Percentiles rank a stretch among this genome's conserved stretches.
phyloP scores from a whole-genome alignment of 64 coral and sea anemone genomes.

The Acropora tenuis region DNA sequence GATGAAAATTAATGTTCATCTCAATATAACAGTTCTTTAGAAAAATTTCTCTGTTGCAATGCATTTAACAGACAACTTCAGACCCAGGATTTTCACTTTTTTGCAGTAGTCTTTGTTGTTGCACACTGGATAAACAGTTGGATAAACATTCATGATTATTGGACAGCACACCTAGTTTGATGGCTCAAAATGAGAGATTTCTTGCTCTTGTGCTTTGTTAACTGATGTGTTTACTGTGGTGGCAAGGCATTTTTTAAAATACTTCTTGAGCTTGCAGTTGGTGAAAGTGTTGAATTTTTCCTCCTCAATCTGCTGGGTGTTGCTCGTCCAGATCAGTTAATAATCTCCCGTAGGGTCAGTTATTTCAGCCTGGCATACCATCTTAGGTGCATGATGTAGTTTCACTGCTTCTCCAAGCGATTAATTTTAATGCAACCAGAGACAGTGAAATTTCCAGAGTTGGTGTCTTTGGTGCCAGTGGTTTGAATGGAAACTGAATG shows the following conservation, averaged over 20 bases:
- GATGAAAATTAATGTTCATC: slow-evolving; percentile 62
- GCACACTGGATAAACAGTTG: slow-evolving; percentile 59
- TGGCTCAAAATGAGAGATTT: not conserved
- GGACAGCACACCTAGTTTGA: slow-evolving; percentile 57
- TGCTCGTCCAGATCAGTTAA: not conserved
- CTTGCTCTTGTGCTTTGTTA: slow-evolving; percentile 1
- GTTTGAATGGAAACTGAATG: slow-evolving; percentile 2
- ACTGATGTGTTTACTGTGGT: slow-evolving; percentile 12
- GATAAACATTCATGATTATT: slow-evolving; percentile 48
- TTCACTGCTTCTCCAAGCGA: slow-evolving; percentile 20
- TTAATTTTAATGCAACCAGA: not conserved
- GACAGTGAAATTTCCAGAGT: slow-evolving; percentile 38
- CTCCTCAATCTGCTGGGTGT: not conserved
- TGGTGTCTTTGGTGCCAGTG: slow-evolving; percentile 1
- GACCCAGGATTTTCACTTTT: slow-evolving; percentile 29
- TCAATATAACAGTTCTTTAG: slow-evolving; percentile 60
- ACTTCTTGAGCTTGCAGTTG: slow-evolving; percentile 15
- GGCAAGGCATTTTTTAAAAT: slow-evolving; percentile 11
- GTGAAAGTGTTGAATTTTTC: not conserved
- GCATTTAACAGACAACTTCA: slow-evolving; percentile 28
- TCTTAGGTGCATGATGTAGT: not conserved
- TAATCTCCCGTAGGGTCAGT: not conserved
- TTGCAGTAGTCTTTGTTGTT: slow-evolving; percentile 56
- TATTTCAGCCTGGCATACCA: not conserved
- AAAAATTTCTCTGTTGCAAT: slow-evolving; percentile 60